Percentiles rank a stretch among this genome's conserved stretches.
phyloP scores from a whole-genome alignment of 2,113 vertebrate species.

The Tympanuchus pallidicinctus region DNA sequence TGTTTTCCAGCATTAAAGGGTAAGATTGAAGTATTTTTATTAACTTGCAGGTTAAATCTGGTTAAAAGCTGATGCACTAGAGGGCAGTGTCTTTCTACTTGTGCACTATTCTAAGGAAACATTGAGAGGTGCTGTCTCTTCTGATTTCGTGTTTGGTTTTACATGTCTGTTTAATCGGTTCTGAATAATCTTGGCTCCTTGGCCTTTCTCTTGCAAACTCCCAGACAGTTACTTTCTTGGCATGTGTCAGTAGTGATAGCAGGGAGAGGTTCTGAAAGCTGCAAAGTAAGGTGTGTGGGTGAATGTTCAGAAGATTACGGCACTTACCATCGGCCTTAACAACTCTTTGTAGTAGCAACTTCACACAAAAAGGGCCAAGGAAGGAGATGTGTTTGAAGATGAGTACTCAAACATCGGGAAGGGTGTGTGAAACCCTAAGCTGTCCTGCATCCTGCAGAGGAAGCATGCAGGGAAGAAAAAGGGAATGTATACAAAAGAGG shows the following conservation, averaged over 20 bases:
- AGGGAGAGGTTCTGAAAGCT: not conserved
- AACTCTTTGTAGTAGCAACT: not conserved
- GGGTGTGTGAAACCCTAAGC: not conserved
- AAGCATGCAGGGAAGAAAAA: not conserved
- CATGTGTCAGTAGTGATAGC: not conserved
- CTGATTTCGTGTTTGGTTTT: not conserved
- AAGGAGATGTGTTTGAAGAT: not conserved
- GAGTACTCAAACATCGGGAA: not conserved
- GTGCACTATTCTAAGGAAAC: rapidly evolving
- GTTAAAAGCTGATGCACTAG: not conserved
- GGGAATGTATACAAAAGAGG: rapidly evolving
- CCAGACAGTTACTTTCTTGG: not conserved
- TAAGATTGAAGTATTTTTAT: rapidly evolving
- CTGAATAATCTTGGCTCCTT: not conserved
- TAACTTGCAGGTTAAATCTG: not conserved
- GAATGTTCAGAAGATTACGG: not conserved
- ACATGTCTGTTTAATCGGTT: rapidly evolving
- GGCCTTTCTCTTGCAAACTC: not conserved
- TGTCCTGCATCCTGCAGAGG: not conserved
- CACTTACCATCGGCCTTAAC: not conserved
- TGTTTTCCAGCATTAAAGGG: rapidly evolving
- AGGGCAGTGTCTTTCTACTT: slow-evolving; percentile 37
- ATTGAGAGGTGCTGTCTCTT: not conserved
- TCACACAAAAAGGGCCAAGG: not conserved
- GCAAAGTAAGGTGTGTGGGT: not conserved